Conservation (phyloP, 2,797 vertebrate genomes). For the Gobio occitaniae region DNA sequence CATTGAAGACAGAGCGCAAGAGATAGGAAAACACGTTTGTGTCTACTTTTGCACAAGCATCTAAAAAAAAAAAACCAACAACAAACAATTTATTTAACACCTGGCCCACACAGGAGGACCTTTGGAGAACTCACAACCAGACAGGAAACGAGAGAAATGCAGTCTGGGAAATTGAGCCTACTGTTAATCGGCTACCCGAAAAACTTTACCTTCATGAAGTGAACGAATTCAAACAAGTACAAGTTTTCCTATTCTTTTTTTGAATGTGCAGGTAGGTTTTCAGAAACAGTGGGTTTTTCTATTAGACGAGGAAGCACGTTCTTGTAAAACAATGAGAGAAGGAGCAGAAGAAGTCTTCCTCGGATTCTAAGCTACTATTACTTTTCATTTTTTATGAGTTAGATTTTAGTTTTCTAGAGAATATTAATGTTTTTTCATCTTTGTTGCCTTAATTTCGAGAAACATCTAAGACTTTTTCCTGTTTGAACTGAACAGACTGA, state of each 20-base stretch:
- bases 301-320: conserved; percentile 85
- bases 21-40: conserved; percentile 81
- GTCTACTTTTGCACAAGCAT: conserved; percentile 91
- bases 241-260: conserved; percentile 78
- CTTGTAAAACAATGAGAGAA: conserved; percentile 74
- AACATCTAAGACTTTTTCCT: conserved; percentile 86
- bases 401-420: conserved; percentile 88
- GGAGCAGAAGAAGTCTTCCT: conserved; percentile 89
- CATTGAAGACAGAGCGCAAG: conserved; percentile 66
- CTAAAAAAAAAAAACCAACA: conserved; percentile 71
- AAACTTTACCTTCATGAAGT: conserved; percentile 81
- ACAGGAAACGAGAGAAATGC: conserved; percentile 70
- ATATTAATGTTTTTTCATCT: conserved; percentile 94
- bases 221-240: conserved; percentile 80
- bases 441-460: conserved; percentile 99
- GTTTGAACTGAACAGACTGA: conserved; percentile 78
- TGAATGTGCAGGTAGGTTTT: conserved; percentile 92
- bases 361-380: conserved; percentile 91
- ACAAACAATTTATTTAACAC: conserved; percentile 83
- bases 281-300: conserved; percentile 76
- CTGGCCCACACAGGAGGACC: conserved; percentile 83
- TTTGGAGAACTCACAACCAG: conserved; percentile 75
- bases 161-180: conserved; percentile 83
- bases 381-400: conserved; percentile 83
- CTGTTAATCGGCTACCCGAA: conserved; percentile 73